Percentiles rank a stretch among this genome's conserved stretches.
Evolutionary conservation across 2,797 vertebrate genomes (phyloP).

Genomic region (Liparis tanakae): DNA sequence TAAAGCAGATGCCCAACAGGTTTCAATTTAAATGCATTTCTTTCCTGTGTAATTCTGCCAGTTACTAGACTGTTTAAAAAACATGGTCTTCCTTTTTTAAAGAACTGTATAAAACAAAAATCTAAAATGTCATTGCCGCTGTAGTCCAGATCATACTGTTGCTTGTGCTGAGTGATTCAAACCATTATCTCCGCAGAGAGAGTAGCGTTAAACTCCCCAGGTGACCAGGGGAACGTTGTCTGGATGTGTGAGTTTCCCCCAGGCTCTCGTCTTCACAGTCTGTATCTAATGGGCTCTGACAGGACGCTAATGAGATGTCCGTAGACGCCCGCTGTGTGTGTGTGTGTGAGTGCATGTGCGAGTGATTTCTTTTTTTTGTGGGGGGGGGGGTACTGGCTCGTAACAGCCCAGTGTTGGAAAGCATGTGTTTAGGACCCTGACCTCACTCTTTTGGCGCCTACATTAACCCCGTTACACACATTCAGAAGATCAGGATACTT

Average conservation of each 20-base stretch:
- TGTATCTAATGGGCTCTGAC: constrained; percentile 75
- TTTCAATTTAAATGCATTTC: background rate
- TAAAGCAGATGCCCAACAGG: background rate
- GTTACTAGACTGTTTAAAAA: too few species aligned
- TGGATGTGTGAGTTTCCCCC: constrained; percentile 59
- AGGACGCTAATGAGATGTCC: constrained; percentile 64
- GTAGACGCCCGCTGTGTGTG: constrained; percentile 29
- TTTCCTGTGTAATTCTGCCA: background rate
- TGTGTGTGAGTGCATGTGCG: constrained; percentile 6
- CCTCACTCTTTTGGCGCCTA: constrained; percentile 14
- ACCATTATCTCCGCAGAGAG: constrained; percentile 32
- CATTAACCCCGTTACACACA: constrained; percentile 25
- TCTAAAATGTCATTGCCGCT: too few species aligned
- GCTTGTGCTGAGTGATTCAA: too few species aligned
- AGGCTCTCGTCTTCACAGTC: constrained; percentile 64
- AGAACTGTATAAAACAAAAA: too few species aligned
- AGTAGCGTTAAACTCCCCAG: constrained; percentile 45
- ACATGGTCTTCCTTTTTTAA: too few species aligned
- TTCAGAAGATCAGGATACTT: constrained; percentile 14
- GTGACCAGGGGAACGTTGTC: constrained; percentile 55
- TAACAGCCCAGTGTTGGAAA: constrained; percentile 52
- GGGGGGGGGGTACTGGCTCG: constrained; percentile 23
- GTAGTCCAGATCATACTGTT: too few species aligned
- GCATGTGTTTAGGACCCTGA: constrained; percentile 48
- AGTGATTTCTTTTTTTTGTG: too few species aligned